A percentile compares a stretch with the other conserved stretches of the same genome.
These are phyloP conservation scores for Stichodactyla helianthus DNA, from an alignment of 64 coral and sea anemone genomes.

Conservation along the genomic window DNA sequence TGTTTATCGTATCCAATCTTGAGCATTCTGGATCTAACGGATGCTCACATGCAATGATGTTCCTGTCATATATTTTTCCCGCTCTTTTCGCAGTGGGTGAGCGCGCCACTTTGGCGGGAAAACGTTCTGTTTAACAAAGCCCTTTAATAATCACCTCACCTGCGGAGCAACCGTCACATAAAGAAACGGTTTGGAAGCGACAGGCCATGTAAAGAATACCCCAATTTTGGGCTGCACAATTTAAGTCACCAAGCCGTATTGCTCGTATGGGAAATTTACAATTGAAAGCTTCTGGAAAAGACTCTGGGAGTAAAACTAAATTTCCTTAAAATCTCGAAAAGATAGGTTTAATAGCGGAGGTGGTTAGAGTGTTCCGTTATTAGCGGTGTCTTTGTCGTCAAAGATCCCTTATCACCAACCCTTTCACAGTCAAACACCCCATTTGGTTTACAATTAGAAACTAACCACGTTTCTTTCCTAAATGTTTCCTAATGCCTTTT, in stretches of 20 bases:
- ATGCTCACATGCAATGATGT: background rate
- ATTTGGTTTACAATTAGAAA: background rate
- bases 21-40: background rate
- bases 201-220: background rate
- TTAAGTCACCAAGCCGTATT: background rate
- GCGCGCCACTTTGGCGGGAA: slow-evolving; percentile 7
- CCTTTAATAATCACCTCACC: background rate
- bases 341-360: background rate
- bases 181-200: background rate
- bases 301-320: background rate
- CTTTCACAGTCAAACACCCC: background rate
- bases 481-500: no score
- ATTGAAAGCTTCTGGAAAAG: background rate
- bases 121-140: slow-evolving; percentile 1
- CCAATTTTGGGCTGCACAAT: background rate
- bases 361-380: background rate
- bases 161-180: background rate
- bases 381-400: background rate
- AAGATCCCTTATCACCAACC: background rate
- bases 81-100: background rate
- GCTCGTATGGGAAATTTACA: background rate
- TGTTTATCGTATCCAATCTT: background rate
- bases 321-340: background rate
- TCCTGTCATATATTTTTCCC: background rate
- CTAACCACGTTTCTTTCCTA: no score